A percentile compares a stretch with the other conserved stretches of the same genome.
Evolutionary conservation across 1,140 invertebrate genomes (phyloP).

Genomic region (Lasaia peninsularis): DNA sequence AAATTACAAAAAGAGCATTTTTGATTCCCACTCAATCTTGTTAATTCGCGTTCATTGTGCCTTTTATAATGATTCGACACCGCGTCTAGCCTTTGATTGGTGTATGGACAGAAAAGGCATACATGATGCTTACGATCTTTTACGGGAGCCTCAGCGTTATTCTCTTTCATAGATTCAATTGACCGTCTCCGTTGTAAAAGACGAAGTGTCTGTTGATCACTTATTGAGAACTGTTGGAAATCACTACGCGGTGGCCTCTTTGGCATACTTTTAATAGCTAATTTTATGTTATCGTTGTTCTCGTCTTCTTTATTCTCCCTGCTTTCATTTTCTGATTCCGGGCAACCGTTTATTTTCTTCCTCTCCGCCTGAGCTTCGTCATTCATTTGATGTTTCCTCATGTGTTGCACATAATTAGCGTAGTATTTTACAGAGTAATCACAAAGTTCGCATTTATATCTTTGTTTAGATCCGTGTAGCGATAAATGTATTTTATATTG

Average conservation of each 20-base stretch:
- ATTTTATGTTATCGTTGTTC: conserved; percentile 63
- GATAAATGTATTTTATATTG: conserved; percentile 91
- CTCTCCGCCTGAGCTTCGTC: conserved; percentile 81
- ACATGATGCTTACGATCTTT: conserved; percentile 76
- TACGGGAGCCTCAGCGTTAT: conserved; percentile 63
- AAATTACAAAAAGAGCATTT: conserved; percentile 91
- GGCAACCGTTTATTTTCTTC: conserved; percentile 65
- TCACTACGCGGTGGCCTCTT: conserved; percentile 59
- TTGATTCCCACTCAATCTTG: conserved; percentile 78
- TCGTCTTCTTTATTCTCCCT: conserved; percentile 53
- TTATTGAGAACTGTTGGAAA: conserved; percentile 72
- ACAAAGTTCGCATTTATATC: conserved; percentile 90
- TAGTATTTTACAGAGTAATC: conserved; percentile 94
- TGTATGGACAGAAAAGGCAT: conserved; percentile 89
- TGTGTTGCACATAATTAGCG: conserved; percentile 88
- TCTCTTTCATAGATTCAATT: conserved; percentile 53
- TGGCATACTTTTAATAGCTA: conserved; percentile 75
- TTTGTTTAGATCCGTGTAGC: conserved; percentile 89
- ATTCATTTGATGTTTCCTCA: conserved; percentile 86
- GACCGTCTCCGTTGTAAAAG: conserved; percentile 58
- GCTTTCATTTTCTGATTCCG: conserved; percentile 51
- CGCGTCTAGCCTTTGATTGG: conserved; percentile 83
- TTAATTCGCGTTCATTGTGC: conserved; percentile 78
- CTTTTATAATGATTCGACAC: conserved; percentile 86
- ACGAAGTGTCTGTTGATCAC: conserved; percentile 76